Base-by-base conservation (phyloP, 2,888 invertebrate genomes). In the Poecilobothrus nobilitatus region DNA sequence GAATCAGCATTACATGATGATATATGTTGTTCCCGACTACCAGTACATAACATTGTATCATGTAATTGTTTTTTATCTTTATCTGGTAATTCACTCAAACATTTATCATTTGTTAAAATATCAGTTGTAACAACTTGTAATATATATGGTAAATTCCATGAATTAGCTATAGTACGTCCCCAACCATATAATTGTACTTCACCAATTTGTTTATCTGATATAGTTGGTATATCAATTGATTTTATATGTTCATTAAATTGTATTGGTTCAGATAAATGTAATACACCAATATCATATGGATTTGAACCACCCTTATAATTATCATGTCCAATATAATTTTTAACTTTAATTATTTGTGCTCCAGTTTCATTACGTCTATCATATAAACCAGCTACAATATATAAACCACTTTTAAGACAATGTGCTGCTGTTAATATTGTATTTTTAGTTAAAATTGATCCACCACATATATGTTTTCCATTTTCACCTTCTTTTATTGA, bases 201-300 rank as follows among this genome's bases (percentile, higher is more conserved):
- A n/a, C 71, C 73, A 0, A 53, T 12, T 33, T 68, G 72, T 34
- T 53, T 53, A 12, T 10, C 61, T 1, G 68, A 67, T 21, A 65
- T 27, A 10, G 65, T 66, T 65, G 72, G 72, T 68, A 70, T 18
- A n/a, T 7, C 22, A 44, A 70, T 65, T 66, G 66, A 64, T 21
- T 63, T 18, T 10, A 69, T 62, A 6, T 69, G 27, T 53, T 75
- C 75, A 34, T 74, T 77, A 27, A 81, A 75, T 63, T 78, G 68
- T 63, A 81, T 78, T 15, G 77, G 71, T 12, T 71, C 62, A 0
- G 70, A 70, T 61, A 79, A 63, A 64, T 74, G 73, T 66, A 87
- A 74, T 18, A 87, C 73, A 27, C 84, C 87, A 66, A 87, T 83
- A 74, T 87, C 87, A 71, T 86, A 79, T 71, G 82, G 81, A 2